Evolutionary conservation across 2,797 vertebrate species (phyloP), one percentile per base, ranked within the genome.

Genomic region (Sebastes cheni): DNA sequence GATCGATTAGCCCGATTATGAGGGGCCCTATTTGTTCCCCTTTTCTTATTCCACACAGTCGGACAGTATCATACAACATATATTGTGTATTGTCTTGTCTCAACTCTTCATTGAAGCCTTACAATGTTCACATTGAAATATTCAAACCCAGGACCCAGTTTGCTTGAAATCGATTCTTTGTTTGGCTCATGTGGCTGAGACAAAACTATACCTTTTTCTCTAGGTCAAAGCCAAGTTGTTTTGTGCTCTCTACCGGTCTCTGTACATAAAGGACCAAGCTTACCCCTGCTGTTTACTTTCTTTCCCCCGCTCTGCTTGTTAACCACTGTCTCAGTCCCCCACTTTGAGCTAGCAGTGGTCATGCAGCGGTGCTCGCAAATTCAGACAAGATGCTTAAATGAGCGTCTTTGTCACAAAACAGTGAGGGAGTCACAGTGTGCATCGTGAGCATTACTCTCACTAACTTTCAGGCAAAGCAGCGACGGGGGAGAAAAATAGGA

Each of bases 401-500:
- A 85, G 71, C 29, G 18, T n/a, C 76, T 79, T 77, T 32, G 20
- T 66, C 50, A 69, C 10, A 22, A 78, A 88, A 75, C 62, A 16
- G 69, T 34, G 20, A 32, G 14, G 68, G 58, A 75, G 67, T 76
- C 77, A 55, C 30, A 10, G 52, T 80, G 52, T 80, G 84, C 58
- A 46, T 39, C 52, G 77, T 13, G 16, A 81, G 42, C 56, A 36
- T 27, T 52, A 81, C 60, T 61, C 68, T 68, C 55, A 68, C 34
- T 22, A 70, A 83, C 65, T 67, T 84, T 82, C 55, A 69, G 69
- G 75, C 73, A 82, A 87, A 81, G 70, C 72, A 76, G 72, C 68
- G 39, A 67, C 66, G 25, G 70, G 61, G 42, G 56, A 54, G 72
- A 86, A 85, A 86, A 88, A 83, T 77, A 83, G 75, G 77, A 86